Conservation (phyloP, 2,888 invertebrate species). For the Phyllotreta striolata region DNA sequence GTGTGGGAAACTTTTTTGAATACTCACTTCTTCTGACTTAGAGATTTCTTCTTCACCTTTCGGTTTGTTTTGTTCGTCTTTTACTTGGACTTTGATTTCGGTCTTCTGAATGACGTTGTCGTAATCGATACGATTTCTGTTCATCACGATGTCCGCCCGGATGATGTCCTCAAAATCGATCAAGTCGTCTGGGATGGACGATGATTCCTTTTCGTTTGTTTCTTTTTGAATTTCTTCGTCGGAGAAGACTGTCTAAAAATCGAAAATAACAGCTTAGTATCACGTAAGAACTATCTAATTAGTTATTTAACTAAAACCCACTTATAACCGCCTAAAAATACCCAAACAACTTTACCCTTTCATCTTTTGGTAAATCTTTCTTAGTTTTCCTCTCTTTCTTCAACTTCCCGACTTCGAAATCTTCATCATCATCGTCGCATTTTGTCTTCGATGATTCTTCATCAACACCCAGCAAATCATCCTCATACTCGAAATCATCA, state of each 20-base stretch:
- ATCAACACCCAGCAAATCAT: constrained; percentile 48
- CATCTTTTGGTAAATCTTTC: constrained; percentile 31
- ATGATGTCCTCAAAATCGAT: constrained; percentile 56
- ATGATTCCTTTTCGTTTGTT: constrained; percentile 18
- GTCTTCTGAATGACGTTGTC: constrained; percentile 51
- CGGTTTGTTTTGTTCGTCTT: constrained; percentile 20
- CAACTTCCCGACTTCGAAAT: constrained; percentile 46
- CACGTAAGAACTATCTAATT: no score
- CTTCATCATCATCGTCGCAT: constrained; percentile 49
- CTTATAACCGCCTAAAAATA: no score
- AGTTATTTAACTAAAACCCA: no score
- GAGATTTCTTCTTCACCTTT: not conserved
- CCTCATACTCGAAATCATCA: constrained; percentile 62
- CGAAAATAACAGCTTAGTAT: no score
- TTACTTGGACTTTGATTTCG: constrained; percentile 47
- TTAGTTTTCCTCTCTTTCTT: constrained; percentile 32
- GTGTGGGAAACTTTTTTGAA: not conserved
- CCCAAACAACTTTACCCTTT: constrained; percentile 4
- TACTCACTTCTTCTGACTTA: constrained; percentile 15
- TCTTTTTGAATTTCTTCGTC: constrained; percentile 27
- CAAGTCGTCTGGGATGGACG: constrained; percentile 44
- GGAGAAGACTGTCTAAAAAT: no score
- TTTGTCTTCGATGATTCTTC: constrained; percentile 14
- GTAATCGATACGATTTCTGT: constrained; percentile 52
- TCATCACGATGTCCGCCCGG: constrained; percentile 53